phyloP scores from a whole-genome alignment of 92 coral and sea anemone genomes.

The Siderastrea siderea region DNA sequence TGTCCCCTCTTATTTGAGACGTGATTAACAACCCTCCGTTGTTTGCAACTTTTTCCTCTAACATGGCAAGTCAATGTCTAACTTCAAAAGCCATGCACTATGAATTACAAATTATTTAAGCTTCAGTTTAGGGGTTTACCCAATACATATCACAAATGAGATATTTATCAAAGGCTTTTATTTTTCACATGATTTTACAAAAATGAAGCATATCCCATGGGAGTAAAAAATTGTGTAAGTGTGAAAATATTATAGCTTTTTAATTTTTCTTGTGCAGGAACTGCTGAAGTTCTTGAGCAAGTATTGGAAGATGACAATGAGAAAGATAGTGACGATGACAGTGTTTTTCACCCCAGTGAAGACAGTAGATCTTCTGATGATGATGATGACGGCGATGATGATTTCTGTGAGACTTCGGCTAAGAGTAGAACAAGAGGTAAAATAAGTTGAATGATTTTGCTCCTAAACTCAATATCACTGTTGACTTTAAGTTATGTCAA shows the following conservation, averaged over 20 bases:
- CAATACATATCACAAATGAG: too few species aligned
- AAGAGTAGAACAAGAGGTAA: background rate
- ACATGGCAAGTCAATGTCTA: too few species aligned
- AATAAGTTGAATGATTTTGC: too few species aligned
- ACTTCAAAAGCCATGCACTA: too few species aligned
- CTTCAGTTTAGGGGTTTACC: too few species aligned
- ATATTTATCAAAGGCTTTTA: too few species aligned
- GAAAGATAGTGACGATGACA: constrained; percentile 15
- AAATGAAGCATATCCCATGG: background rate
- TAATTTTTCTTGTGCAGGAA: constrained; percentile 30
- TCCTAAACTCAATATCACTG: too few species aligned
- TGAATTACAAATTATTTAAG: too few species aligned
- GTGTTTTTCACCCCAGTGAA: constrained; percentile 12
- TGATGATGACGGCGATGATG: constrained; percentile 42
- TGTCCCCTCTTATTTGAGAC: too few species aligned
- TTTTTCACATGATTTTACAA: too few species aligned
- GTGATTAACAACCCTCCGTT: too few species aligned
- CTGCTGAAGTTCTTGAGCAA: constrained; percentile 75
- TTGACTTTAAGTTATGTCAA: background rate
- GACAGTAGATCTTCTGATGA: constrained; percentile 22
- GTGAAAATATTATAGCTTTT: background rate
- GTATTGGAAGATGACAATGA: constrained; percentile 61
- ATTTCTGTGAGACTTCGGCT: constrained; percentile 8
- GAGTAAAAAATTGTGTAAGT: background rate
- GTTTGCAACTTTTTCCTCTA: too few species aligned